Percentiles rank a stretch among this genome's conserved stretches.
These are phyloP conservation scores for Halcyon leucocephala DNA, from an alignment of 2,797 vertebrate species.

Conservation along the genomic window DNA sequence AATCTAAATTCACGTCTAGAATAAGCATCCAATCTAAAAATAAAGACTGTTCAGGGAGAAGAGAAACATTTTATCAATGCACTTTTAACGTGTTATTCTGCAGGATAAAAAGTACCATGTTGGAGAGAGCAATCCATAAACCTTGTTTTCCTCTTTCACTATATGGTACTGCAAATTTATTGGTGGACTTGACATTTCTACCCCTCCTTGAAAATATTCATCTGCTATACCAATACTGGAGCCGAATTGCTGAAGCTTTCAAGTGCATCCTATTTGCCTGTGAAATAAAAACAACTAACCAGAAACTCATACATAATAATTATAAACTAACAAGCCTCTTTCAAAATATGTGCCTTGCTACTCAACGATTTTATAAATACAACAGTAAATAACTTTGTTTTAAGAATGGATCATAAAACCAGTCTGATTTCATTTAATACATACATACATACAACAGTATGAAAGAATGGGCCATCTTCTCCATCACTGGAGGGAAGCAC, in stretches of 20 bases:
- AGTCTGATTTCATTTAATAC: slow-evolving; percentile 42
- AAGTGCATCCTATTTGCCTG: background rate
- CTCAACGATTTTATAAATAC: slow-evolving; percentile 24
- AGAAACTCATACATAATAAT: slow-evolving; percentile 39
- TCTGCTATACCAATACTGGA: slow-evolving; percentile 28
- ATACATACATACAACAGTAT: background rate
- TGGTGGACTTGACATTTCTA: slow-evolving; percentile 38
- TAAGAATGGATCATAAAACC: slow-evolving; percentile 51
- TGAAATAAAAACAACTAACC: slow-evolving; percentile 54
- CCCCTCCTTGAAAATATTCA: slow-evolving; percentile 35
- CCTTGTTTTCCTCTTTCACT: slow-evolving; percentile 37
- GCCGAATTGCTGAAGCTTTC: slow-evolving; percentile 57
- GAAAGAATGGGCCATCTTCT: background rate
- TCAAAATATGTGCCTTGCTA: slow-evolving; percentile 34
- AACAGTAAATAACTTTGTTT: slow-evolving; percentile 31
- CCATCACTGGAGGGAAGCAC: background rate
- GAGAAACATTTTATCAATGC: slow-evolving; percentile 25
- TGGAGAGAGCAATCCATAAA: slow-evolving; percentile 45
- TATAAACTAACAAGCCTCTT: slow-evolving; percentile 38
- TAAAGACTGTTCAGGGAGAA: slow-evolving; percentile 1
- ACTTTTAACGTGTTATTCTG: slow-evolving; percentile 39
- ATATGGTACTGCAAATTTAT: slow-evolving; percentile 27
- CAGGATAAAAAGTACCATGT: slow-evolving; percentile 32
- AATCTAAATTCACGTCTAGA: background rate
- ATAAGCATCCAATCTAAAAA: slow-evolving; percentile 37